Conservation (phyloP, 2,888 invertebrate species). For the Ptilodon capucinus region DNA sequence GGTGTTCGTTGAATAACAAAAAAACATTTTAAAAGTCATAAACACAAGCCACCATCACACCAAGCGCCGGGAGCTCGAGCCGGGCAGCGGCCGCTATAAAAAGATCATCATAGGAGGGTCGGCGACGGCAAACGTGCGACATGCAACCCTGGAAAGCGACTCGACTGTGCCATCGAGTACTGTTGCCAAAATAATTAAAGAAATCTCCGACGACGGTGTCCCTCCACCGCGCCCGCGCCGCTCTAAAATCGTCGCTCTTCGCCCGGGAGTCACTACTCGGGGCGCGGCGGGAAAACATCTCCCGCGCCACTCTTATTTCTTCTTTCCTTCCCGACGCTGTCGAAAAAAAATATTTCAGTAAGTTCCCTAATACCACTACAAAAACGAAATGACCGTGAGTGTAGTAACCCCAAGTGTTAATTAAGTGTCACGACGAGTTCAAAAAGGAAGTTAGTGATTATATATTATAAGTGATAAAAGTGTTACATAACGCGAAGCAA, state of each 20-base stretch:
- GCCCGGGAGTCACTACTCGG: conserved; percentile 82
- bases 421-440: conserved; percentile 56
- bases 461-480: conserved; percentile 70
- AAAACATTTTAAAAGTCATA: conserved; percentile 49
- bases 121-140: conserved; percentile 74
- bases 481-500: conserved; percentile 76
- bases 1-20: conserved; percentile 26
- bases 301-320: conserved; percentile 82
- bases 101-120: conserved; percentile 79
- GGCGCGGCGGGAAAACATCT: conserved; percentile 83
- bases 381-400: conserved; percentile 62
- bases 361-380: conserved; percentile 61
- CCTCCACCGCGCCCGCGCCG: conserved; percentile 84
- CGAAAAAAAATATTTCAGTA: conserved; percentile 77
- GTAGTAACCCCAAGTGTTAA: conserved; percentile 60
- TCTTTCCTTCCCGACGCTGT: conserved; percentile 82
- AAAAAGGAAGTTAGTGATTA: conserved; percentile 58
- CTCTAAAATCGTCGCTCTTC: conserved; percentile 82
- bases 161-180: conserved; percentile 82
- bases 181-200: conserved; percentile 91
- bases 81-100: conserved; percentile 81
- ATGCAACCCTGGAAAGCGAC: conserved; percentile 82
- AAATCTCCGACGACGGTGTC: conserved; percentile 85
- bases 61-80: conserved; percentile 70
- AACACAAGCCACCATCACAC: conserved; percentile 52